A percentile compares a stretch with the other conserved stretches of the same genome.
Evolutionary conservation across 2,888 invertebrate genomes (phyloP).

Genomic region (Mythimna impura): DNA sequence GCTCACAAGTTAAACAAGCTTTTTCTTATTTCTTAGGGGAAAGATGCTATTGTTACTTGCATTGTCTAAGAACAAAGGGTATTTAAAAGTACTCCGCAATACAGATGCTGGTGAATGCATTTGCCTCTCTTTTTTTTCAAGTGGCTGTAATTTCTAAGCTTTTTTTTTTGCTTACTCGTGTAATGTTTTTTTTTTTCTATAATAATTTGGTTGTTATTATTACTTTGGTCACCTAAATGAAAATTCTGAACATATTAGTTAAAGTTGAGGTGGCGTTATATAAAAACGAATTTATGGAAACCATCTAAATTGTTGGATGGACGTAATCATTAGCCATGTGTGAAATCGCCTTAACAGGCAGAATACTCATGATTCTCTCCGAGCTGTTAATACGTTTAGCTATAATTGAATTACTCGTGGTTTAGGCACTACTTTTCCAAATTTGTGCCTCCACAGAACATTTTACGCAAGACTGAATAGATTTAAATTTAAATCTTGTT

Average conservation of each 20-base stretch:
- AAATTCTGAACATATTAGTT: no score
- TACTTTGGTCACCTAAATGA: not conserved
- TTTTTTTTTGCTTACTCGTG: not conserved
- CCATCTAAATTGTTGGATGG: no score
- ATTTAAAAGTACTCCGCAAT: slow-evolving; percentile 35
- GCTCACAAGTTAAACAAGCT: slow-evolving; percentile 17
- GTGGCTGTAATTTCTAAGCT: not conserved
- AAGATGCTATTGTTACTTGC: slow-evolving; percentile 44
- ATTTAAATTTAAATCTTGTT: not conserved
- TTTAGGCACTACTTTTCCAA: slow-evolving; percentile 36
- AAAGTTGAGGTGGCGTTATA: no score
- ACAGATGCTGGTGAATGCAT: slow-evolving; percentile 33
- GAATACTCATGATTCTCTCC: slow-evolving; percentile 42
- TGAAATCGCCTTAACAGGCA: slow-evolving; percentile 24
- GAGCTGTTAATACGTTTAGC: slow-evolving; percentile 47
- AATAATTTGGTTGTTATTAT: not conserved
- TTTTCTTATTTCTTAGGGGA: slow-evolving; percentile 29
- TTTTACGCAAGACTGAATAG: not conserved
- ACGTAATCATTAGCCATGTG: not conserved
- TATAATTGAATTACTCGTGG: slow-evolving; percentile 40
- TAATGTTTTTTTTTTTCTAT: not conserved
- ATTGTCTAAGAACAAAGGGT: slow-evolving; percentile 50
- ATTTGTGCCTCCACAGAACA: slow-evolving; percentile 43
- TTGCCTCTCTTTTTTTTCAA: slow-evolving; percentile 7
- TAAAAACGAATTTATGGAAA: no score